A percentile compares a stretch with the other conserved stretches of the same genome.
Evolutionary conservation across 1,140 invertebrate genomes (phyloP).

Genomic region (Lasioglossum albipes): DNA sequence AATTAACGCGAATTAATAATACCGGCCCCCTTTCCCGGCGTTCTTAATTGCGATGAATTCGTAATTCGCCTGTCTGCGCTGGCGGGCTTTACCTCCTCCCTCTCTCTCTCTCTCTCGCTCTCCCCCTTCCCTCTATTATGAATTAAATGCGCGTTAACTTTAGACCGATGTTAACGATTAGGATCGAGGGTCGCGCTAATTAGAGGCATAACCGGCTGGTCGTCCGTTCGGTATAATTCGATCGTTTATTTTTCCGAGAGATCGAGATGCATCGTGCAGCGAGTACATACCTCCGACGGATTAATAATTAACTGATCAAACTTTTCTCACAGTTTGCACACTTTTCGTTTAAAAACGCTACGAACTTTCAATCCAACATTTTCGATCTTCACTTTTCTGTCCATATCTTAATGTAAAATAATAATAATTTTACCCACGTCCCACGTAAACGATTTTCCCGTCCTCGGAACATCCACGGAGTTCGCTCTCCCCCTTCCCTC

Average conservation of each 20-base stretch:
- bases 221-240: conserved; percentile 41
- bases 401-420: too few relatives aligned
- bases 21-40: neutral
- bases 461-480: neutral
- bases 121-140: conserved; percentile 38
- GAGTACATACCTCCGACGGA: too few relatives aligned
- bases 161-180: conserved; percentile 50
- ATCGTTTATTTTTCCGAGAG: conserved; percentile 46
- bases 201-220: conserved; percentile 44
- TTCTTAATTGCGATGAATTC: conserved; percentile 40
- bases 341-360: too few relatives aligned
- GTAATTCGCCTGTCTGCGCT: conserved; percentile 24
- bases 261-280: neutral
- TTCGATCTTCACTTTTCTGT: too few relatives aligned
- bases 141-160: conserved; percentile 56
- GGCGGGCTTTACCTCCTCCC: neutral
- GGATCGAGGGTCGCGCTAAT: conserved; percentile 54
- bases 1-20: conserved; percentile 26
- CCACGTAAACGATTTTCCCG: neutral
- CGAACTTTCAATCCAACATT: too few relatives aligned
- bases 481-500: conserved; percentile 5
- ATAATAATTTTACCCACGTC: too few relatives aligned
- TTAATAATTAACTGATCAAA: neutral
- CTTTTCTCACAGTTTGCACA: neutral
- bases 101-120: conserved; percentile 1